A percentile compares a stretch with the other conserved stretches of the same genome.
These are phyloP conservation scores for Bettongia penicillata DNA, from an alignment of 2,113 vertebrate genomes.

Conservation along the genomic window DNA sequence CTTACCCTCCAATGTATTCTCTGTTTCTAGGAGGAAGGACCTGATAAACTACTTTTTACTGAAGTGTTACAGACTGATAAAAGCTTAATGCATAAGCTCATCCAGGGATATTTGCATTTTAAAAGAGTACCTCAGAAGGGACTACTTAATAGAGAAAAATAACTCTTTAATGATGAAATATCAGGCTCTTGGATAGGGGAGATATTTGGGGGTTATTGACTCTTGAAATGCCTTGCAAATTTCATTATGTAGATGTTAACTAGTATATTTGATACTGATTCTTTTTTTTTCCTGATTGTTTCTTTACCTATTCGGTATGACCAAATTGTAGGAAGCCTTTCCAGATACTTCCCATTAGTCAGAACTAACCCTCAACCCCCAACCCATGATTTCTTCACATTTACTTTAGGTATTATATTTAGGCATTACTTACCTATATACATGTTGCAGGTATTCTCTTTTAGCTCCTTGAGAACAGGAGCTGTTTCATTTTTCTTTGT, in stretches of 20 bases:
- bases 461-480: neutral
- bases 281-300: too few relatives aligned
- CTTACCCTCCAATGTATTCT: too few relatives aligned
- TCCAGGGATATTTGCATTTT: neutral
- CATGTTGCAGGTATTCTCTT: neutral
- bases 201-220: neutral
- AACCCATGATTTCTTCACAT: neutral
- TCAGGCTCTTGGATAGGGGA: neutral
- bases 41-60: neutral
- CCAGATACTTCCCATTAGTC: neutral
- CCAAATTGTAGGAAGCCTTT: neutral
- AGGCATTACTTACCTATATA: neutral
- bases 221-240: neutral
- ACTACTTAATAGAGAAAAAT: neutral
- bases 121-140: neutral
- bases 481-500: neutral
- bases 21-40: neutral
- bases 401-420: neutral
- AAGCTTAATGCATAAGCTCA: neutral
- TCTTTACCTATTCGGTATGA: neutral
- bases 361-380: neutral
- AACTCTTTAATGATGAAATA: neutral
- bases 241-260: neutral
- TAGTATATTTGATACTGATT: neutral
- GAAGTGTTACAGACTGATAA: neutral